Evolutionary conservation across 2,888 invertebrate species (phyloP).

Genomic region (Aphrophora alni): DNA sequence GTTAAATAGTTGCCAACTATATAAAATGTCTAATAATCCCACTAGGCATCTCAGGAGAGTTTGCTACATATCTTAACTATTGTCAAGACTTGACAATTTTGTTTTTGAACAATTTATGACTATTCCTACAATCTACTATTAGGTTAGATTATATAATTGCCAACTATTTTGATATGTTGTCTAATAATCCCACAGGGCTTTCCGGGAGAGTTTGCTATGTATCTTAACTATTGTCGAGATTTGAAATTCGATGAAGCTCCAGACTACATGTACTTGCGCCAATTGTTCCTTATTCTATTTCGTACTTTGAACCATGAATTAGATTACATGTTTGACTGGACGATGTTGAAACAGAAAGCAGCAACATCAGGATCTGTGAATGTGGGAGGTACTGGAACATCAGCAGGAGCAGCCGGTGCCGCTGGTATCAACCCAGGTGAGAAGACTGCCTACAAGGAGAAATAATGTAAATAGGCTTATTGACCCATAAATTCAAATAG

Average conservation of each 20-base stretch:
- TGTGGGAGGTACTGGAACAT: slow-evolving; percentile 20
- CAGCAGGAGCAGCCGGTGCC: slow-evolving; percentile 20
- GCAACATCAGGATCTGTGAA: slow-evolving; percentile 55
- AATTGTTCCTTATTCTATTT: slow-evolving; percentile 98
- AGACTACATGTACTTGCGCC: slow-evolving; percentile 99
- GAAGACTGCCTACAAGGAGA: not conserved
- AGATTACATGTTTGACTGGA: slow-evolving; percentile 99
- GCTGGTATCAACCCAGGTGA: slow-evolving; percentile 19
- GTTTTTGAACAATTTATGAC: no score
- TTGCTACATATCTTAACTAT: no score
- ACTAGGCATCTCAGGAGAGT: no score
- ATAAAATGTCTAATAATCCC: no score
- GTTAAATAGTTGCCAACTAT: no score
- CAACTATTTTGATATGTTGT: no score
- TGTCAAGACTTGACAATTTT: no score
- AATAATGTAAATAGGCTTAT: no score
- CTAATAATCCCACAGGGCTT: slow-evolving; percentile 80
- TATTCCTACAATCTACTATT: no score
- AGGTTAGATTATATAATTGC: no score
- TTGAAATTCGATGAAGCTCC: slow-evolving; percentile 98
- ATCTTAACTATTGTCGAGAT: slow-evolving; percentile 98
- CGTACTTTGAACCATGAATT: slow-evolving; percentile 99
- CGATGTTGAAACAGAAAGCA: slow-evolving; percentile 95
- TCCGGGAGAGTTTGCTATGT: slow-evolving; percentile 99
- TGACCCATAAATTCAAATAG: no score